Base-by-base conservation (phyloP, 2,113 vertebrate genomes). In the Calidris pygmaea region DNA sequence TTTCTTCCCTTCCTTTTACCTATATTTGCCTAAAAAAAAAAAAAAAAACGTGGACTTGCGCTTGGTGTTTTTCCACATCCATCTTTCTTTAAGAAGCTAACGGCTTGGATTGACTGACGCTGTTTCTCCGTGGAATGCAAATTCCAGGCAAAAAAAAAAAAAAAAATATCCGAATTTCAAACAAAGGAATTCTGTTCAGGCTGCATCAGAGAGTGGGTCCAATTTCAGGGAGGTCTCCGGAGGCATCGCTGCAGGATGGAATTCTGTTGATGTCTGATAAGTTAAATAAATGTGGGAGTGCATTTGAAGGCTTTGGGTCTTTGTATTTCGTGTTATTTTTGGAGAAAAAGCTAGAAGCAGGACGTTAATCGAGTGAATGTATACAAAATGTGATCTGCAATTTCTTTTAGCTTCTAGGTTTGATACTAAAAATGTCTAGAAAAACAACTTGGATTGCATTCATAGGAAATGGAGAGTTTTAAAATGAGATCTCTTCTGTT, bases 171-270 rank as follows among this genome's bases (percentile, higher is more conserved):
- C 4, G 29, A 32, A 77, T 90, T 93, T 47, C 20, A 71, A 63
- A 97, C 95, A 97, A 95, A 96, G 89, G 95, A 73, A 91, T 96
- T 63, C 17, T 67, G 30, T 50, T 47, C 34, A 6, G 87, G 58
- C 95, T 53, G 73, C 60, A 23, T 56, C n/a, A 3, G 37, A 34
- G 85, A 70, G 87, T 9, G 73, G 60, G 66, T 85, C 89, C 65
- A 0, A 5, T 70, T 92, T 68, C 91, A 80, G 93, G 48, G 83
- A 24, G 79, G 71, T 87, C 90, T 82, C 88, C 35, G 10, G 88
- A 67, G 88, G 6, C 1, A 9, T 3, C 11, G 3, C 50, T 73
- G 73, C 73, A n/a, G 82, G 85, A 26, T 85, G 89, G 70, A 35
- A 79, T 91, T 39, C 24, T 68, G 62, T 20, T 9, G 81, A 10